phyloP scores from a whole-genome alignment of 2,797 vertebrate genomes.

The Spinus pinus region DNA sequence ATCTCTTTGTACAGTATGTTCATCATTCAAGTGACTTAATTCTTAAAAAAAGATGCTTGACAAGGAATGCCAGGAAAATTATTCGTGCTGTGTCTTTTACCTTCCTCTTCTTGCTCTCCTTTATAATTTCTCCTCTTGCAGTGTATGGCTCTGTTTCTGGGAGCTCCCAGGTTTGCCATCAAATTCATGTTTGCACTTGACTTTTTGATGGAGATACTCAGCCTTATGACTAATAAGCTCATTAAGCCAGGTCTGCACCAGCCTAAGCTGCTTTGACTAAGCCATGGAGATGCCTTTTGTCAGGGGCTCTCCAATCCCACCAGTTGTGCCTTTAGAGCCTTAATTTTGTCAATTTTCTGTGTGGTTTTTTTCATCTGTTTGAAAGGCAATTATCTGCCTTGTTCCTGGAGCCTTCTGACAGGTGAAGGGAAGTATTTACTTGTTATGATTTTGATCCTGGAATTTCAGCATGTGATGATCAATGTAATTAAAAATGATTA shows the following conservation, averaged over 20 bases:
- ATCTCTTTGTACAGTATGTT: not conserved
- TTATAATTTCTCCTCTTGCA: not conserved
- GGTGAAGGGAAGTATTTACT: not conserved
- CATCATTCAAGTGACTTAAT: not conserved
- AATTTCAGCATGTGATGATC: not conserved
- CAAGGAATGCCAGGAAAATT: not conserved
- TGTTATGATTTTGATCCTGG: not conserved
- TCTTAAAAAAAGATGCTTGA: not conserved
- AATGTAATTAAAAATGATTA: not conserved
- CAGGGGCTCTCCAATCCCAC: not conserved
- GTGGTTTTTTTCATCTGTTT: not conserved
- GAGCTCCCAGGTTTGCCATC: not conserved
- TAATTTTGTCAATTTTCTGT: not conserved
- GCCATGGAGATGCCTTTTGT: not conserved
- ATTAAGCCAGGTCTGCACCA: conserved; percentile 8
- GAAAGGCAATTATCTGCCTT: not conserved
- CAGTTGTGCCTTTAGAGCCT: not conserved
- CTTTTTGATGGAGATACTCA: conserved; percentile 26
- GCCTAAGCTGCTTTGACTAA: conserved; percentile 23
- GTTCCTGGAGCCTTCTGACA: not conserved
- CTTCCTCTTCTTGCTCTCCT: not conserved
- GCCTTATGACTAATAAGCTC: conserved; percentile 22
- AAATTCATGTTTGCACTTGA: conserved; percentile 24
- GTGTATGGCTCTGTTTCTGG: not conserved
- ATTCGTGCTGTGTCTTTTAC: not conserved